Evolutionary conservation across 2,888 invertebrate species (phyloP).

Genomic region (Hermaeophaga mercurialis): DNA sequence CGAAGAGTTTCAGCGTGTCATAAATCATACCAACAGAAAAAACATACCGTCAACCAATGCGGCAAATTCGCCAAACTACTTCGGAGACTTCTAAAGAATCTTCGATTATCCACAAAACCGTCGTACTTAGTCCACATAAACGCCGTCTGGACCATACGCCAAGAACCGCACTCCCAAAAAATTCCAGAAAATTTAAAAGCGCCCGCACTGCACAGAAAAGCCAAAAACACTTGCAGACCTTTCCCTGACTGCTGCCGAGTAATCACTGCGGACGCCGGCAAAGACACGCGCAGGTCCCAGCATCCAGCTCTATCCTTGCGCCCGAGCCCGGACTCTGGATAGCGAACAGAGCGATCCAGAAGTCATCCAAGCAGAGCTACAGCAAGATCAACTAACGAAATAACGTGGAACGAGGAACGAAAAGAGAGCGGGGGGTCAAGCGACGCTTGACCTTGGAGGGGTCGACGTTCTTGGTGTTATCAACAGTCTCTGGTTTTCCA

Average conservation of each 20-base stretch:
- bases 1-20: too few relatives aligned
- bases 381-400: constrained; percentile 1
- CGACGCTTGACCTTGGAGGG: constrained; percentile 22
- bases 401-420: neutral
- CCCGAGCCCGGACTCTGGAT: constrained; percentile 44
- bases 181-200: constrained; percentile 13
- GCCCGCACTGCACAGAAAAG: constrained; percentile 32
- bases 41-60: constrained; percentile 2
- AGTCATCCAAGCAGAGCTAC: constrained; percentile 5
- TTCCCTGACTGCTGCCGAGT: constrained; percentile 54
- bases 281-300: constrained; percentile 53
- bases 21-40: too few relatives aligned
- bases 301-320: constrained; percentile 50
- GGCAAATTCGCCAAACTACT: neutral
- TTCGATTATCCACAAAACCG: neutral
- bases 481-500: constrained; percentile 1
- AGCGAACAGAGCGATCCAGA: constrained; percentile 19
- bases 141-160: neutral
- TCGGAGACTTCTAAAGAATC: neutral
- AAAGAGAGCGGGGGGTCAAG: constrained; percentile 9
- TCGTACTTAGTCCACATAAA: neutral
- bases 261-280: constrained; percentile 55
- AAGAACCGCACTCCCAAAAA: neutral
- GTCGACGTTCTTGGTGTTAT: constrained; percentile 16
- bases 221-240: constrained; percentile 45